phyloP scores from a whole-genome alignment of 2,113 vertebrate genomes.

The Haemorhous mexicanus region DNA sequence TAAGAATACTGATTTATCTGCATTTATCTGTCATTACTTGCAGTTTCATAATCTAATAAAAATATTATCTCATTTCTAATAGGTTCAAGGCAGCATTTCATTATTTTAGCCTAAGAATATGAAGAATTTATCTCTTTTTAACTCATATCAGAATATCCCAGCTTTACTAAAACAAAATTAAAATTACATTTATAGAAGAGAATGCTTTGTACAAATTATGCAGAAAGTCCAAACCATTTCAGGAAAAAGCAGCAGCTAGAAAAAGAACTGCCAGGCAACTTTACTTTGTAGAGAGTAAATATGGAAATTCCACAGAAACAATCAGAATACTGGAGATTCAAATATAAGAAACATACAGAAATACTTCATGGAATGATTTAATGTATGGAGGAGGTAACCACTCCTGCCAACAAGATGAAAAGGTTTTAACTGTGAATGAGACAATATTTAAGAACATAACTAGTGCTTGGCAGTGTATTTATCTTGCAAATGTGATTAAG shows the following conservation, averaged over 20 bases:
- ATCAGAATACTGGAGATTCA: not conserved
- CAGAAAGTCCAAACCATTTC: not conserved
- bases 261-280: not conserved
- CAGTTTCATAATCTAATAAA: not conserved
- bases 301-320: not conserved
- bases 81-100: not conserved
- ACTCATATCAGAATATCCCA: not conserved
- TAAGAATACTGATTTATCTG: not conserved
- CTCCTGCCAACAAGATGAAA: not conserved
- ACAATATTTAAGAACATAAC: not conserved
- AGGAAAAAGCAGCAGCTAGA: not conserved
- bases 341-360: not conserved
- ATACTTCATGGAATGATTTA: not conserved
- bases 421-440: not conserved
- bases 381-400: not conserved
- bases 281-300: not conserved
- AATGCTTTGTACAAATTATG: not conserved
- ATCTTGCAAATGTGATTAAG: slow-evolving; percentile 20
- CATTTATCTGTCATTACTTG: not conserved
- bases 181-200: not conserved
- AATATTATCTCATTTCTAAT: not conserved
- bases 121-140: not conserved
- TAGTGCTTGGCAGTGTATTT: not conserved
- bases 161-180: not conserved
- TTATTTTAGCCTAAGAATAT: not conserved